Percentiles rank a stretch among this genome's conserved stretches.
Conservation (phyloP, 1,140 invertebrate genomes). For the Spodoptera litura region DNA sequence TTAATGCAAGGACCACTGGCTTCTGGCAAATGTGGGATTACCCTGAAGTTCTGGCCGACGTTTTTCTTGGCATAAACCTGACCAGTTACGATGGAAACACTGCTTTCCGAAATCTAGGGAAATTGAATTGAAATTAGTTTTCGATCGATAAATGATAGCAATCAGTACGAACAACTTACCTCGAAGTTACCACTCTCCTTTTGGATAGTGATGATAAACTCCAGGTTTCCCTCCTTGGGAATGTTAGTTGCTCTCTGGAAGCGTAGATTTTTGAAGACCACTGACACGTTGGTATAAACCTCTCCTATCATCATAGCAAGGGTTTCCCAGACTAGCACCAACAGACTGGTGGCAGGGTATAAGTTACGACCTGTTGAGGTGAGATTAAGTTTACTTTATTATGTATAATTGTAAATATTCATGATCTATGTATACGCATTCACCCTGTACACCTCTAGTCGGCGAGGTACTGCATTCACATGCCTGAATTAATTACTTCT, state of each 20-base stretch:
- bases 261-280: conserved; percentile 95
- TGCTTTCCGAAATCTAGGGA: conserved; percentile 90
- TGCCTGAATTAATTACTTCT: too few species aligned
- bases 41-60: conserved; percentile 80
- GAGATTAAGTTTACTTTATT: too few species aligned
- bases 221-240: conserved; percentile 88
- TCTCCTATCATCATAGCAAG: conserved; percentile 92
- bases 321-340: conserved; percentile 95
- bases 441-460: too few species aligned
- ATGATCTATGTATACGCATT: too few species aligned
- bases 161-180: conserved; percentile 65
- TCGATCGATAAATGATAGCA: too few species aligned
- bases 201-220: conserved; percentile 93
- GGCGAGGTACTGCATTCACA: too few species aligned
- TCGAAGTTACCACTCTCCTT: conserved; percentile 94
- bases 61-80: conserved; percentile 86
- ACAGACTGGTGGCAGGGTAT: conserved; percentile 96
- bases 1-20: conserved; percentile 80
- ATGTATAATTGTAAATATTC: too few species aligned
- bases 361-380: conserved; percentile 89
- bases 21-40: conserved; percentile 76
- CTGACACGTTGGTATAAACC: conserved; percentile 90
- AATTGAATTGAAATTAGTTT: not conserved
- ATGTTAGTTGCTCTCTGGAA: conserved; percentile 94
- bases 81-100: conserved; percentile 92